A percentile compares a stretch with the other conserved stretches of the same genome.
Conservation (phyloP, 2,888 invertebrate species). For the Drosophila yooni region DNA sequence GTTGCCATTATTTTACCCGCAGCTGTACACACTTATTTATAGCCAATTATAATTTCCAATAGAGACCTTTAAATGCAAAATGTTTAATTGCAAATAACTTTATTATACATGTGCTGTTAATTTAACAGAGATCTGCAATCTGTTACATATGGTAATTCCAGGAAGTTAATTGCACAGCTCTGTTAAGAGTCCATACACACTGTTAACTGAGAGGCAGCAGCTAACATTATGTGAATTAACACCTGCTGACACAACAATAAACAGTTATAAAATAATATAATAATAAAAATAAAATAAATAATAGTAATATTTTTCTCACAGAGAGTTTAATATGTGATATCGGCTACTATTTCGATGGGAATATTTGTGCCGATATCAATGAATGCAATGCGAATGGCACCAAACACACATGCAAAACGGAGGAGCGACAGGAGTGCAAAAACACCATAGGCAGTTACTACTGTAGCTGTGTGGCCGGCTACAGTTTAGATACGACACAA, state of each 20-base stretch:
- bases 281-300: not conserved
- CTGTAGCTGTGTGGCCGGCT: slow-evolving; percentile 89
- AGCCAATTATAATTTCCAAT: not conserved
- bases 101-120: not conserved
- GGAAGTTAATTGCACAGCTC: not conserved
- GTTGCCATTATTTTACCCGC: not conserved
- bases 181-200: not conserved
- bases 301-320: not conserved
- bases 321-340: slow-evolving; percentile 59
- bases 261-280: not conserved
- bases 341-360: slow-evolving; percentile 73
- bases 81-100: not conserved
- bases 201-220: not conserved
- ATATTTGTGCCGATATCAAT: slow-evolving; percentile 87
- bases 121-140: not conserved
- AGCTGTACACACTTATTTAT: not conserved
- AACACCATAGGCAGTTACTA: slow-evolving; percentile 89
- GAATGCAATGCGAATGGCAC: slow-evolving; percentile 87
- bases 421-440: slow-evolving; percentile 88
- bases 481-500: slow-evolving; percentile 87
- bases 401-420: slow-evolving; percentile 87
- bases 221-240: not conserved
- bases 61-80: not conserved
- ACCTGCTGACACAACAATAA: not conserved
- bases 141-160: not conserved